phyloP scores from a whole-genome alignment of 2,888 invertebrate genomes.

The Aspidiotus rigidus region DNA sequence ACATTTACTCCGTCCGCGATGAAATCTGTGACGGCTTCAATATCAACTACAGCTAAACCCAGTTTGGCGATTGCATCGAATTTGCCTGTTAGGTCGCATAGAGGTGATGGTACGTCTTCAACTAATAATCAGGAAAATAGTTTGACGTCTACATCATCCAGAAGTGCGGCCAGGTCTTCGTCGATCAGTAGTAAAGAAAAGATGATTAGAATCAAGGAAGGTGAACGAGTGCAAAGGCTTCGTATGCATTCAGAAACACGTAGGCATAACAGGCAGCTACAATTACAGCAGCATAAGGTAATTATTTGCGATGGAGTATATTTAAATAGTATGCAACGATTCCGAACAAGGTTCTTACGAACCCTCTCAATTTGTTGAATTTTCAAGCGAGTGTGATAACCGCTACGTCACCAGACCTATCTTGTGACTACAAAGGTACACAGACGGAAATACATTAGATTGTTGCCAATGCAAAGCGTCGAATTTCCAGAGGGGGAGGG shows the following conservation, averaged over 20 bases:
- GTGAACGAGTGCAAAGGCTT: conserved; percentile 20
- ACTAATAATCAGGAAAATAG: not conserved
- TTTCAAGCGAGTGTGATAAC: too few species aligned
- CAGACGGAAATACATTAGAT: too few species aligned
- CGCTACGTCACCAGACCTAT: too few species aligned
- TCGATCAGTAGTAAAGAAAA: conserved; percentile 21
- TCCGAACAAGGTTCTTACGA: too few species aligned
- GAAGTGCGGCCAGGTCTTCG: conserved; percentile 9
- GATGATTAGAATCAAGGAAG: conserved; percentile 18
- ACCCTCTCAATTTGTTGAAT: too few species aligned
- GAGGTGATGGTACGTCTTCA: not conserved
- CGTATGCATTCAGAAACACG: conserved; percentile 30
- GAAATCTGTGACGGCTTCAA: conserved; percentile 24
- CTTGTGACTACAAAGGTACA: too few species aligned
- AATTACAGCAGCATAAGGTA: conserved; percentile 25
- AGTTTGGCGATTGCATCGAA: not conserved
- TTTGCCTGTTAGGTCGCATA: not conserved
- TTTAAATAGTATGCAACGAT: too few species aligned
- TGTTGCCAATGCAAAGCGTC: too few species aligned
- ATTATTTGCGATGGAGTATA: not conserved
- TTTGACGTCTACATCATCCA: not conserved
- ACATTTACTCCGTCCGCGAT: conserved; percentile 38
- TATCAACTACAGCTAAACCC: not conserved
- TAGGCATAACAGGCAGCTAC: conserved; percentile 12
- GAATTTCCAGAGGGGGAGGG: too few species aligned